Evolutionary conservation across 2,113 vertebrate species (phyloP), one percentile per base, ranked within the genome.

Genomic region (Ptychochromis oligacanthus): DNA sequence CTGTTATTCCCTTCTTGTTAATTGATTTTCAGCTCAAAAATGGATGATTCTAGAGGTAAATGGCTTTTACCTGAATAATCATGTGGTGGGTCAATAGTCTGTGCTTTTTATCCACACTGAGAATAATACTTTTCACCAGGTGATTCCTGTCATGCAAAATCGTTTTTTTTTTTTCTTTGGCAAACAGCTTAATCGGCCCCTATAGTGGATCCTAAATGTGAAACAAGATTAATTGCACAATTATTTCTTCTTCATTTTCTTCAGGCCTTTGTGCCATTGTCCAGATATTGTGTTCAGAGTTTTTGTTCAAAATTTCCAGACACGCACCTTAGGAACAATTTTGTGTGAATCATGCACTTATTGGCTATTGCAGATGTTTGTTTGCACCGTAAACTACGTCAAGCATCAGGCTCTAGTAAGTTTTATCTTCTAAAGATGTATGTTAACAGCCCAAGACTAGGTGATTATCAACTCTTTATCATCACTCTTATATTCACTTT

Each of bases 401-500:
- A 87, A 84, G 61, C 18, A 54, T 57, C 24, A 49, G 2, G 6
- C 20, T 56, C 15, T 7, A 7, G 70, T 75, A 56, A 38, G 24
- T 90, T 61, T 18, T 2, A 36, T 10, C 34, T 9, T 13, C n/a
- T 72, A 79, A 74, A 74, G 49, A 87, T 83, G 9, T 7, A 28
- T 79, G 38, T 87, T 75, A 15, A 56, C 28, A 81, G 79, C 17
- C 34, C 28, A 70, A 83, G 10, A 43, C 0, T 14, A 84, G 20
- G 11, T 18, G 57, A 46, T 43, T 84, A 31, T 81, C 10, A 11
- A 5, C 43, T 31, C 49, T 81, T 82, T 55, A 34, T 70, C 2
- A 31, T 56, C 28, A 2, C 70, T 65, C 58, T 77, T 58, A 85
- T 58, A 85, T 65, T 90, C 76, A 83, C 62, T 75, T 31, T 17